phyloP scores from a whole-genome alignment of 2,888 invertebrate genomes.

The Lepetodrilus schrolli region DNA sequence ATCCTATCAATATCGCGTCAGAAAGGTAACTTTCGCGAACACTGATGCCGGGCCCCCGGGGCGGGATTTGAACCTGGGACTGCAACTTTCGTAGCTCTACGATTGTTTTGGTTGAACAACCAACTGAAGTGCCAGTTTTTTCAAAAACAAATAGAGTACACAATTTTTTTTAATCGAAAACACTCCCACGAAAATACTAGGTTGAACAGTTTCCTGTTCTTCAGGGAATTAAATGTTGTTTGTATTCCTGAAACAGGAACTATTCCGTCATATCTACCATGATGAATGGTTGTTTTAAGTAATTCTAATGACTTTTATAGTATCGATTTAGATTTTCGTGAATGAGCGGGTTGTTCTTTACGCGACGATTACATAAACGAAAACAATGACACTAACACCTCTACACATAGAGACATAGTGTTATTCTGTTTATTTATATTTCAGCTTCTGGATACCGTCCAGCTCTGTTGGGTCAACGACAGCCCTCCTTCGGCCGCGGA shows the following conservation, averaged over 20 bases:
- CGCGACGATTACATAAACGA: not conserved
- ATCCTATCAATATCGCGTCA: too few relatives aligned
- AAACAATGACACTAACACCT: not conserved
- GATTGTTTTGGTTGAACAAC: too few relatives aligned
- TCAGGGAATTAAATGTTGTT: not conserved
- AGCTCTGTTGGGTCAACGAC: conserved; percentile 63
- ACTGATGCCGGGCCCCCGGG: too few relatives aligned
- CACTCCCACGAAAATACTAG: too few relatives aligned
- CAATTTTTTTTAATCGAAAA: too few relatives aligned
- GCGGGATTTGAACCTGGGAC: too few relatives aligned
- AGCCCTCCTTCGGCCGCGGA: conserved; percentile 60
- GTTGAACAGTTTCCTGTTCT: too few relatives aligned
- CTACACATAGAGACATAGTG: not conserved
- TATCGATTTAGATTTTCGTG: not conserved
- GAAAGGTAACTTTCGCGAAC: too few relatives aligned
- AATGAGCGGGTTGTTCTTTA: not conserved
- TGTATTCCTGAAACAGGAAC: not conserved
- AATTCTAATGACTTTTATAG: not conserved
- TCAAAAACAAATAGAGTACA: too few relatives aligned
- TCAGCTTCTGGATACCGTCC: conserved; percentile 62
- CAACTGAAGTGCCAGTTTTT: too few relatives aligned
- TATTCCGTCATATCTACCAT: not conserved
- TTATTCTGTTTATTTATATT: conserved; percentile 37
- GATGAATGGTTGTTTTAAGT: not conserved
- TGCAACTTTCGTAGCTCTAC: too few relatives aligned